These are phyloP conservation scores for Timema podura DNA, from an alignment of 2,888 invertebrate species.

Conservation along the genomic window DNA sequence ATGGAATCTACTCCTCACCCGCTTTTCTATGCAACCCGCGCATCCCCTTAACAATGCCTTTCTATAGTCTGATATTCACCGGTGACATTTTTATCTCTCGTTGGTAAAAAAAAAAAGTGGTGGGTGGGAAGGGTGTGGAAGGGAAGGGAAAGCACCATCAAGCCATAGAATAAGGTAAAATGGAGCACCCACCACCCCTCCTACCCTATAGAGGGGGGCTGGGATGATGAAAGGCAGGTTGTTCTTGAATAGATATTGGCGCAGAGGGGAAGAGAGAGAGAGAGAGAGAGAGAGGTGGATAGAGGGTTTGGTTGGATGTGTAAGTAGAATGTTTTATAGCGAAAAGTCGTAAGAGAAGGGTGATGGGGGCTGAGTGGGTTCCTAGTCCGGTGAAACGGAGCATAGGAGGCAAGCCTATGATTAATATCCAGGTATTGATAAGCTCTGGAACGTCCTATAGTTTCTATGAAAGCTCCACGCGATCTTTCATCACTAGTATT, in stretches of 20 bases:
- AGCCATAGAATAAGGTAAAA: too few species aligned
- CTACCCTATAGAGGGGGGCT: not conserved
- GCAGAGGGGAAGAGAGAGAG: conserved; percentile 12
- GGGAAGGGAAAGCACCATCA: not conserved
- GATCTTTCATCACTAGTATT: not conserved
- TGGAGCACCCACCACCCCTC: too few species aligned
- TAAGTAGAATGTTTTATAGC: conserved; percentile 1
- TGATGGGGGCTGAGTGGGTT: too few species aligned
- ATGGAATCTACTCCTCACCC: conserved; percentile 26
- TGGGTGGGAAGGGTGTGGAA: not conserved
- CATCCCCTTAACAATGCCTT: not conserved
- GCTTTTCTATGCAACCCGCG: conserved; percentile 12
- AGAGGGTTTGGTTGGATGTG: conserved; percentile 7
- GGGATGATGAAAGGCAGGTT: conserved; percentile 3
- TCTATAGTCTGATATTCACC: conserved; percentile 9
- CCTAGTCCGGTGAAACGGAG: not conserved
- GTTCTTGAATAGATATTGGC: conserved; percentile 12
- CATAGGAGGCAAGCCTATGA: conserved; percentile 18
- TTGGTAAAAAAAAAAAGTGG: not conserved
- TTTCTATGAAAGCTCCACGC: not conserved
- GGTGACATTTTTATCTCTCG: conserved; percentile 15
- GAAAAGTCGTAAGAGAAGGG: not conserved
- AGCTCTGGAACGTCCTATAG: conserved; percentile 14
- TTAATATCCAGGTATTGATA: conserved; percentile 32
- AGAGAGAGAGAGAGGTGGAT: conserved; percentile 2